phyloP scores from a whole-genome alignment of 2,888 invertebrate genomes.

The Diplazon laetatorius region DNA sequence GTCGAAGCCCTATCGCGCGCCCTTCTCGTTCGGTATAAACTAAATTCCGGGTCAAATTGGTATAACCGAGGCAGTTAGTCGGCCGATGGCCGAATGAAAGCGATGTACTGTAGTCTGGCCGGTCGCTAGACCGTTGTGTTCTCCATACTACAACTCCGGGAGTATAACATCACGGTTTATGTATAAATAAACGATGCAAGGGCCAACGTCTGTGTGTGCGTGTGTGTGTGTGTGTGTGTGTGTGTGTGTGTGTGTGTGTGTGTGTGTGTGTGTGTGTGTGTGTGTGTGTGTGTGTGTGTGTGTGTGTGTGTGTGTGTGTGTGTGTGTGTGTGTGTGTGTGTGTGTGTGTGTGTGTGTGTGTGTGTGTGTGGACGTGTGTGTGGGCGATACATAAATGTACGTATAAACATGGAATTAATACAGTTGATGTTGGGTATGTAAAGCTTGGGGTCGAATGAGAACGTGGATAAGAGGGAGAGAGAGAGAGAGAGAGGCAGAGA shows the following conservation, averaged over 20 bases:
- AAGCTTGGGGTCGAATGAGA: too few species aligned
- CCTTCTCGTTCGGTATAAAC: slow-evolving; percentile 70
- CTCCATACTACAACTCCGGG: neutral
- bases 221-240: neutral
- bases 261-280: too few species aligned
- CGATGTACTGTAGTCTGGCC: slow-evolving; percentile 27
- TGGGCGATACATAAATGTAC: slow-evolving; percentile 12
- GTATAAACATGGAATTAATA: slow-evolving; percentile 12
- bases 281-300: too few species aligned
- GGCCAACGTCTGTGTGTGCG: too few species aligned
- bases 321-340: too few species aligned
- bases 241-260: too few species aligned
- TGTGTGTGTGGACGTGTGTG: too few species aligned
- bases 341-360: too few species aligned
- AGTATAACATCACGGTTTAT: too few species aligned
- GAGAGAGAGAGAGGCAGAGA: slow-evolving; percentile 6
- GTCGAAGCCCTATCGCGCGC: slow-evolving; percentile 34
- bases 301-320: too few species aligned
- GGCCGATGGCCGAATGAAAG: slow-evolving; percentile 69
- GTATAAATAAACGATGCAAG: too few species aligned
- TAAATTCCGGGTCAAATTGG: slow-evolving; percentile 76
- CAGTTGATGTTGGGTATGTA: neutral
- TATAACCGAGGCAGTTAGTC: slow-evolving; percentile 69
- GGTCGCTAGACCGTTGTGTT: neutral
- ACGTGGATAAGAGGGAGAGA: neutral